phyloP scores from a whole-genome alignment of 2,888 invertebrate genomes.

The Perizoma flavofasciatum region DNA sequence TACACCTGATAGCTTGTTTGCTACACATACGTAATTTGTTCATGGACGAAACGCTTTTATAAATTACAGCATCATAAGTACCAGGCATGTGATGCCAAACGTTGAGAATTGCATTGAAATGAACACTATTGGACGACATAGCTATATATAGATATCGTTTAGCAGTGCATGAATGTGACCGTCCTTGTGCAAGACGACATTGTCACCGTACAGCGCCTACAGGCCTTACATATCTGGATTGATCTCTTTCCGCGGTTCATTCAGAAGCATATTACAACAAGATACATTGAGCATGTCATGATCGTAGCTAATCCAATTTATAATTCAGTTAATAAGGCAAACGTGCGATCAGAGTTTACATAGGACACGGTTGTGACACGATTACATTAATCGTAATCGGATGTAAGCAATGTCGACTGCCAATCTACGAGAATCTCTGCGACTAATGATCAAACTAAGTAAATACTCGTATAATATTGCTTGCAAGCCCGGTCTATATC shows the following conservation, averaged over 20 bases:
- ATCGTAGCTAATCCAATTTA: constrained; percentile 40
- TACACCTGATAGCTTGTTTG: constrained; percentile 25
- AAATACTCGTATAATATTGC: constrained; percentile 31
- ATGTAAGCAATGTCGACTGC: constrained; percentile 34
- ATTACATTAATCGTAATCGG: constrained; percentile 21
- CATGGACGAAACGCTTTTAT: constrained; percentile 30
- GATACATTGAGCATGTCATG: constrained; percentile 46
- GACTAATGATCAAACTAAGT: constrained; percentile 33
- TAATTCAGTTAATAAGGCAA: constrained; percentile 39
- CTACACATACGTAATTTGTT: constrained; percentile 24
- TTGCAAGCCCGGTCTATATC: constrained; percentile 33
- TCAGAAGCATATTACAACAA: constrained; percentile 52
- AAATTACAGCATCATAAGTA: constrained; percentile 21
- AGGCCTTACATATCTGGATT: constrained; percentile 50
- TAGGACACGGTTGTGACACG: constrained; percentile 22
- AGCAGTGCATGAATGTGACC: constrained; percentile 65
- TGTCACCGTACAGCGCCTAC: constrained; percentile 49
- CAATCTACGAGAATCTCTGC: constrained; percentile 35
- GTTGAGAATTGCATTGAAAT: constrained; percentile 28
- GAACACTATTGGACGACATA: constrained; percentile 26
- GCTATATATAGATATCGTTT: constrained; percentile 14
- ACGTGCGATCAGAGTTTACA: constrained; percentile 39
- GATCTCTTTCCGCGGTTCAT: constrained; percentile 53
- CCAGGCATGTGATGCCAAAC: constrained; percentile 27
- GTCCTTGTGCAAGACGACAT: constrained; percentile 68